Percentiles rank a stretch among this genome's conserved stretches.
phyloP scores from a whole-genome alignment of 2,888 invertebrate species.

The Alviniconcha strummeri region DNA sequence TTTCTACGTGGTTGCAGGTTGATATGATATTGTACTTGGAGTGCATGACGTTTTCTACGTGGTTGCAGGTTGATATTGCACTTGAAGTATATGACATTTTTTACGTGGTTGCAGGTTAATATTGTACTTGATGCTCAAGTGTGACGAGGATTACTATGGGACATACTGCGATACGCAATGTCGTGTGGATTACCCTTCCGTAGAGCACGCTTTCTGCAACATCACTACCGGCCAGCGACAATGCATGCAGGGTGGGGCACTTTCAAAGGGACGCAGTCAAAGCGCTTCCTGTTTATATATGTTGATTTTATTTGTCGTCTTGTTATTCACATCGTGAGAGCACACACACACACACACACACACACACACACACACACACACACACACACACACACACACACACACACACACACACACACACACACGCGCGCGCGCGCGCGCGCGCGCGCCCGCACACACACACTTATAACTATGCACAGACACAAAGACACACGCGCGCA shows the following conservation, averaged over 20 bases:
- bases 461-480: too few species aligned
- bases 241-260: slow-evolving; percentile 19
- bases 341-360: too few species aligned
- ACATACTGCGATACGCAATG: neutral
- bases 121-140: slow-evolving; percentile 10
- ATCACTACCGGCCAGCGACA: slow-evolving; percentile 19
- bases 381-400: neutral
- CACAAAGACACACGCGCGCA: too few species aligned
- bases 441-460: too few species aligned
- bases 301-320: neutral
- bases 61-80: neutral
- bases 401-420: too few species aligned
- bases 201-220: slow-evolving; percentile 27
- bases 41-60: neutral
- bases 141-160: slow-evolving; percentile 30
- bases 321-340: neutral
- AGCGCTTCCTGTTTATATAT: too few species aligned
- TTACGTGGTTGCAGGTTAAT: slow-evolving; percentile 13
- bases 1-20: neutral
- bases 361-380: neutral
- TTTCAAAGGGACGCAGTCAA: neutral
- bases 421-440: too few species aligned
- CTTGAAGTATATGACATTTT: neutral
- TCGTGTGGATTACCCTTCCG: neutral
- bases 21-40: neutral